phyloP scores from a whole-genome alignment of 64 coral and sea anemone species.

The Stichodactyla mertensii region DNA sequence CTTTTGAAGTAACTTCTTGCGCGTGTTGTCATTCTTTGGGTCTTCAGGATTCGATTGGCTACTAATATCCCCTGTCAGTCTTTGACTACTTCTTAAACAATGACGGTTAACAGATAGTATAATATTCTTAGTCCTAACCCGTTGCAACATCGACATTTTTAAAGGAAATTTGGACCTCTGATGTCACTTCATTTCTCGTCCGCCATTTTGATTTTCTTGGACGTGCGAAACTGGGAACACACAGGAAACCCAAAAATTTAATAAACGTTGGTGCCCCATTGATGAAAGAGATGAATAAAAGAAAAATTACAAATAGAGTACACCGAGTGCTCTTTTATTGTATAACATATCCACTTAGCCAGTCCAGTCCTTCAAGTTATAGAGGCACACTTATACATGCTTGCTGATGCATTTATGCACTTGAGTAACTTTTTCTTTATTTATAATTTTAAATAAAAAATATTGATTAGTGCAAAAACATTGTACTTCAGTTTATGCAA shows the following conservation, averaged over 20 bases:
- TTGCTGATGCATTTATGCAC: too few species aligned
- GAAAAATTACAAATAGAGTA: too few species aligned
- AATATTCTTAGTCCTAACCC: not conserved
- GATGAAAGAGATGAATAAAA: too few species aligned
- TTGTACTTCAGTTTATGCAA: too few species aligned
- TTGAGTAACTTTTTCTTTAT: too few species aligned
- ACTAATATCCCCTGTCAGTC: not conserved
- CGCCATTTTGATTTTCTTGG: constrained; percentile 16
- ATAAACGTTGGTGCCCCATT: too few species aligned
- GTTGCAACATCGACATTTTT: constrained; percentile 1
- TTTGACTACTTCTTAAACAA: not conserved
- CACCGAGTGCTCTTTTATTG: too few species aligned
- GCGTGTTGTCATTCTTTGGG: not conserved
- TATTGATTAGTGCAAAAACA: too few species aligned
- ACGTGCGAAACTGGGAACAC: constrained; percentile 12
- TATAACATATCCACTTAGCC: too few species aligned
- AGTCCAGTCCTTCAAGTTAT: too few species aligned
- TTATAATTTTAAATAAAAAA: too few species aligned
- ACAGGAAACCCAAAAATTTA: not conserved
- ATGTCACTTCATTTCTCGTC: not conserved
- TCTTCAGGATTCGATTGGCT: not conserved
- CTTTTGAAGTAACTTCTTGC: not conserved
- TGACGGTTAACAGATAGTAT: not conserved
- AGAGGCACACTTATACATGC: too few species aligned
- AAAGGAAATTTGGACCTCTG: not conserved